Conservation (phyloP, 2,113 vertebrate species). For the Corythornis vintsioides region DNA sequence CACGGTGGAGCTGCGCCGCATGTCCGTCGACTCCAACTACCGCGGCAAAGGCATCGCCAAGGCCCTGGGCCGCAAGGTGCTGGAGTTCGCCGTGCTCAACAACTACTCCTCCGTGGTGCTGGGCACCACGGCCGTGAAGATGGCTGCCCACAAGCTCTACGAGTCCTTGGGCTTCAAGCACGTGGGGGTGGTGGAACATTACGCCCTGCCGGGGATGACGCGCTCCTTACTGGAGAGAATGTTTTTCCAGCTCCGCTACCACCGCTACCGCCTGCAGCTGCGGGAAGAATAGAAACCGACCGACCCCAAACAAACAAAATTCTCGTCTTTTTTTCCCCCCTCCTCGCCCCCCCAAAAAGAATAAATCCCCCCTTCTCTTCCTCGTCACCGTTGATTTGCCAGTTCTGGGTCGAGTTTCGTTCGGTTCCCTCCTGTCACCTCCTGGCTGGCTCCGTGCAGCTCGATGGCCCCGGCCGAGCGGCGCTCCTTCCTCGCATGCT, state of each 20-base stretch:
- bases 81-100: slow-evolving; percentile 95
- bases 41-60: slow-evolving; percentile 97
- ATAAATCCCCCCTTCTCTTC: slow-evolving; percentile 23
- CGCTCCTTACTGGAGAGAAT: slow-evolving; percentile 91
- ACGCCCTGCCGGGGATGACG: slow-evolving; percentile 92
- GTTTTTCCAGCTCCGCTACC: slow-evolving; percentile 99
- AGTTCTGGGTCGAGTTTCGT: slow-evolving; percentile 30
- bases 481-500: slow-evolving; percentile 51
- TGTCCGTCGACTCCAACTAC: slow-evolving; percentile 97
- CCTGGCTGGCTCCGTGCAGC: slow-evolving; percentile 49
- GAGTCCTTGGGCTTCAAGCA: slow-evolving; percentile 97
- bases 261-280: slow-evolving; percentile 97
- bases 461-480: not conserved
- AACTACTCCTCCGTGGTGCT: slow-evolving; percentile 93
- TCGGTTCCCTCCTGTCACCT: slow-evolving; percentile 7
- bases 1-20: slow-evolving; percentile 92
- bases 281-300: slow-evolving; percentile 90
- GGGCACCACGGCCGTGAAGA: slow-evolving; percentile 95
- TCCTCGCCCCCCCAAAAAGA: not conserved
- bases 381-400: slow-evolving; percentile 55
- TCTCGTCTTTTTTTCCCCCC: not conserved
- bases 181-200: slow-evolving; percentile 86
- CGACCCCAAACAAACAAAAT: not conserved
- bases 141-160: slow-evolving; percentile 98
- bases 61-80: slow-evolving; percentile 91